Evolutionary conservation across 2,797 vertebrate species (phyloP), one percentile per base, ranked within the genome.

Genomic region (Coreius guichenoti): DNA sequence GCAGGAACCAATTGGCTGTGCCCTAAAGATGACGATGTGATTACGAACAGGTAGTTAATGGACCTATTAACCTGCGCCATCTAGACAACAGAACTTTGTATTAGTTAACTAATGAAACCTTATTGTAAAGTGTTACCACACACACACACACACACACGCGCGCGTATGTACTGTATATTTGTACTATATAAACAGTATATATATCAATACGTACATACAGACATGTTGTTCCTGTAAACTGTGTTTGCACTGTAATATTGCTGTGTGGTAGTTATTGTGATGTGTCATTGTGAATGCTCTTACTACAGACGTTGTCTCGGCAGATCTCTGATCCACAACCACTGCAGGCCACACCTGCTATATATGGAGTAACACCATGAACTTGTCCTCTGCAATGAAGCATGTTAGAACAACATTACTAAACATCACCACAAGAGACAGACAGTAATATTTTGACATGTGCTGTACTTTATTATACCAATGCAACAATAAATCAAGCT

Each of bases 231-330:
- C 39, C n/a, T 63, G 23, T 61, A 26, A 61, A 29, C 26, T 63
- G 13, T 29, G 58, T 7, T 26, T 61, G 5, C 26, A 26, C 58
- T 26, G n/a, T 61, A 61, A 61, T 1, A 13, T 49, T 36, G 19
- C 23, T 49, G 45, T 51, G 47, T 69, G 39, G 3, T 5, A 21
- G 26, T 67, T 81, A 39, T 31, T 51, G 58, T 83, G 5, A 19
- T 4, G 43, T 65, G 45, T 12, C 1, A 19, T 5, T 77, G 51
- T 21, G 2, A 43, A 19, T 67, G 8, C 82, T 85, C 91, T 87
- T 87, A 91, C 90, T 86, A 88, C 91, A 91, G 43, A 87, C 49
- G 26, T 89, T 90, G 54, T 87, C 63, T 73, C 83, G 17, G 69
- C 90, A 91, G 39, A 69, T 70, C 31, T 84, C 87, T 36, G 80